Evolutionary conservation across 1,140 invertebrate genomes (phyloP).

Genomic region (Tribolium castaneum): DNA sequence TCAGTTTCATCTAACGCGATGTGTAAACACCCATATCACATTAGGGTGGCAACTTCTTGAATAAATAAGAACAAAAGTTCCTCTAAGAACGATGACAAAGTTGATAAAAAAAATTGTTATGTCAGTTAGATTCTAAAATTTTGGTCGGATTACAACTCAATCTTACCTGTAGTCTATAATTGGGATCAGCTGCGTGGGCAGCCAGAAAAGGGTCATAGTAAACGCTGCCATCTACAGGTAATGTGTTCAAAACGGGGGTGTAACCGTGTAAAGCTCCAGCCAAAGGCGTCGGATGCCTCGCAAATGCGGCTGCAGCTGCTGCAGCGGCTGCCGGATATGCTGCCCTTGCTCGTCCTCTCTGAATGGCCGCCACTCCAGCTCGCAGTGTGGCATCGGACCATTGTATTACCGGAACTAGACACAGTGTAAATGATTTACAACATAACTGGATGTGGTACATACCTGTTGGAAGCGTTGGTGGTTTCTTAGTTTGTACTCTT

Average conservation of each 20-base stretch:
- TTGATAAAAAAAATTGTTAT: no score
- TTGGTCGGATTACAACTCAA: not conserved
- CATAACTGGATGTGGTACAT: not conserved
- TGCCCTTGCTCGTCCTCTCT: constrained; percentile 74
- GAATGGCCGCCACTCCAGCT: constrained; percentile 77
- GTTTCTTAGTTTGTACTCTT: constrained; percentile 98
- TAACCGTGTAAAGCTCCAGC: constrained; percentile 82
- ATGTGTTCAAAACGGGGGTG: constrained; percentile 69
- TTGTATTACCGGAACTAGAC: constrained; percentile 81
- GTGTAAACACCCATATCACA: no score
- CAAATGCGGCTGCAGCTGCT: constrained; percentile 76
- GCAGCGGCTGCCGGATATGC: constrained; percentile 79
- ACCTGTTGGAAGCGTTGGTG: constrained; percentile 93
- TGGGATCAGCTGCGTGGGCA: constrained; percentile 85
- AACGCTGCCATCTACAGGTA: constrained; percentile 73
- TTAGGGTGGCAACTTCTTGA: no score
- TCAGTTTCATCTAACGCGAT: no score
- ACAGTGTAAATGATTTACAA: not conserved
- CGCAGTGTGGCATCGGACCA: constrained; percentile 80
- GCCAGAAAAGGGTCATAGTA: constrained; percentile 97
- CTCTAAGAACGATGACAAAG: no score
- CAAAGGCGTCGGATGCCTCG: constrained; percentile 77
- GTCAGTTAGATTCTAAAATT: not conserved
- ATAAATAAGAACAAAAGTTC: no score
- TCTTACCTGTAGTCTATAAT: constrained; percentile 90